These are phyloP conservation scores for Lamellibrachia columna DNA, from an alignment of 2,888 invertebrate species.

Conservation along the genomic window DNA sequence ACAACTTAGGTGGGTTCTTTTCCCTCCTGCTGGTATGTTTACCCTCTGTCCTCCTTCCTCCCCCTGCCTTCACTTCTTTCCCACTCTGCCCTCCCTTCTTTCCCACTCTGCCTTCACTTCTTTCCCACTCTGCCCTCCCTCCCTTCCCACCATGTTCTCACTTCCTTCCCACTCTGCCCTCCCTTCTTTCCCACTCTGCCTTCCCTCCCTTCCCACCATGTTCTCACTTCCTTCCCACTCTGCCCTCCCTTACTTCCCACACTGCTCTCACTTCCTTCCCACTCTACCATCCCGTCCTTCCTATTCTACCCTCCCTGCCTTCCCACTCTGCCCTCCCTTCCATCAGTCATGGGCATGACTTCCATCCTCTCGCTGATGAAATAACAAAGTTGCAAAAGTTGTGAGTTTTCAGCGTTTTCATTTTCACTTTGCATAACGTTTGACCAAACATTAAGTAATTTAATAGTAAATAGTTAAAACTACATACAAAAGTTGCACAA, in stretches of 20 bases:
- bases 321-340: background rate
- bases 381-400: no score
- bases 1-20: conserved; percentile 72
- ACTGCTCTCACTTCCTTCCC: background rate
- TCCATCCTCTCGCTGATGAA: no score
- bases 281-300: background rate
- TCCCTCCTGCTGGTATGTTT: background rate
- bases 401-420: no score
- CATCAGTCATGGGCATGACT: background rate
- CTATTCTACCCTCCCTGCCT: background rate
- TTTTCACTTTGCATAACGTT: no score
- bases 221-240: background rate
- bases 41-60: background rate
- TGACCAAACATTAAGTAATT: no score
- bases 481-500: no score
- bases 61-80: background rate
- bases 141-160: background rate
- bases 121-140: background rate
- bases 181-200: background rate
- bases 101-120: background rate
- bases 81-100: background rate
- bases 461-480: no score
- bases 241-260: background rate
- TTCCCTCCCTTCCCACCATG: background rate
- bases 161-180: background rate